Base-by-base conservation (phyloP, 2,113 vertebrate genomes). In the Mugil cephalus region DNA sequence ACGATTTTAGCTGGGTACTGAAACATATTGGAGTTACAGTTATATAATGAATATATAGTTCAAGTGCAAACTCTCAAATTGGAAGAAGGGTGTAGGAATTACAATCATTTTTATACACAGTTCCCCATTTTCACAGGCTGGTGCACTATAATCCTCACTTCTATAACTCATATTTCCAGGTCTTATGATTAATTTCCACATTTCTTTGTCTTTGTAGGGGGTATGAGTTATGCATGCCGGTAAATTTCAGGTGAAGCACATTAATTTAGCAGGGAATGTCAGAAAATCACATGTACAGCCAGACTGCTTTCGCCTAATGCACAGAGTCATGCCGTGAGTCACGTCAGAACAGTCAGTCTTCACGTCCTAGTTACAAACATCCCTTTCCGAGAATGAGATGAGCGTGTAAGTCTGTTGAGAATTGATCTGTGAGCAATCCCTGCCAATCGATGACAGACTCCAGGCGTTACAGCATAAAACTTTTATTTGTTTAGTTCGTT, bases 241-340 rank as follows among this genome's bases (percentile, higher is more conserved):
- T 30, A 30, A 30, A 30, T 30, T 30, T 30, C 24, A 30, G 3
- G 24, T 30, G 5, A 30, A 15, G 39, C 40, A 62, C 48, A 14
- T 8, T 53, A 51, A 12, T 12, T 18, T 5, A 3, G 24, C 24
- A 2, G n/a, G n/a, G n/a, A n/a, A 36, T 39, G 1, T 47, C 2
- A 53, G 54, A 55, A 8, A 46, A 7, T n/a, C n/a, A 43, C 35
- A 8, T 8, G 19, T 9, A 63, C 54, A n/a, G 11, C n/a, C 71
- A 68, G 46, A n/a, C 8, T 13, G 40, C 13, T 15, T 53, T 9
- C 43, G 54, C 2, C 43, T 36, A 14, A 47, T 55, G 47, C 42
- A 54, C 13, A 9, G 39, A 61, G 30, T 63, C 68, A 46, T 17
- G 2, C 74, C 13, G 61, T 88, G 88, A 87, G 14, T 86, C 85